These are phyloP conservation scores for Digitonthophagus gazella DNA, from an alignment of 2,888 invertebrate species.

Conservation along the genomic window DNA sequence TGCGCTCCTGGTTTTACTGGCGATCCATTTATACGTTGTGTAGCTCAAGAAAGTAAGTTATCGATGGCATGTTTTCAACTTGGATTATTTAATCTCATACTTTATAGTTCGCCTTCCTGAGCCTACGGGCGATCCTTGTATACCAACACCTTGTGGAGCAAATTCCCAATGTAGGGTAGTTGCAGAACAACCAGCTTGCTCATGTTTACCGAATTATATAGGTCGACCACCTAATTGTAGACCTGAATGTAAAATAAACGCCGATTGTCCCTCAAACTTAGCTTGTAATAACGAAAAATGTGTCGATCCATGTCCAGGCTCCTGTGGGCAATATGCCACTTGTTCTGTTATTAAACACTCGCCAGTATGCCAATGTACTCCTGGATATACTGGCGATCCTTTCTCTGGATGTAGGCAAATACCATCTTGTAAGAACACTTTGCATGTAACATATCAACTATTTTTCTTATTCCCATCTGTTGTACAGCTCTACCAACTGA, in stretches of 20 bases:
- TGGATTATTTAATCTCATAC: neutral
- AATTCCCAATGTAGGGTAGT: constrained; percentile 62
- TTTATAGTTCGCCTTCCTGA: constrained; percentile 41
- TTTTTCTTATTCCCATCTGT: constrained; percentile 26
- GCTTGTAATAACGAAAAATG: constrained; percentile 80
- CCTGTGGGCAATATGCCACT: constrained; percentile 71
- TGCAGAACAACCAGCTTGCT: constrained; percentile 58
- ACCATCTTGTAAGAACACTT: constrained; percentile 57
- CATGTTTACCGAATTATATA: constrained; percentile 59
- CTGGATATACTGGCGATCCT: constrained; percentile 69
- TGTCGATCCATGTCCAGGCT: constrained; percentile 74
- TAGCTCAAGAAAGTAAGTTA: constrained; percentile 37
- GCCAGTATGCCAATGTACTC: constrained; percentile 72
- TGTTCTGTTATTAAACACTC: constrained; percentile 77
- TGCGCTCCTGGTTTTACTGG: constrained; percentile 76
- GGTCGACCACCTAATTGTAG: constrained; percentile 64
- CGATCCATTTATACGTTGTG: constrained; percentile 74
- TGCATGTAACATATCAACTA: constrained; percentile 25
- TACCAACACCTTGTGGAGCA: constrained; percentile 64
- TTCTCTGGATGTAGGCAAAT: constrained; percentile 58
- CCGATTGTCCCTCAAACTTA: constrained; percentile 71
- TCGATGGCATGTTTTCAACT: constrained; percentile 25
- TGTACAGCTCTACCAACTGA: constrained; percentile 51
- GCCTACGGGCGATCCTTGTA: constrained; percentile 56
- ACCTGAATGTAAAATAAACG: constrained; percentile 67